Base-by-base conservation (phyloP, 1,140 invertebrate species). In the Zaprionus capensis region DNA sequence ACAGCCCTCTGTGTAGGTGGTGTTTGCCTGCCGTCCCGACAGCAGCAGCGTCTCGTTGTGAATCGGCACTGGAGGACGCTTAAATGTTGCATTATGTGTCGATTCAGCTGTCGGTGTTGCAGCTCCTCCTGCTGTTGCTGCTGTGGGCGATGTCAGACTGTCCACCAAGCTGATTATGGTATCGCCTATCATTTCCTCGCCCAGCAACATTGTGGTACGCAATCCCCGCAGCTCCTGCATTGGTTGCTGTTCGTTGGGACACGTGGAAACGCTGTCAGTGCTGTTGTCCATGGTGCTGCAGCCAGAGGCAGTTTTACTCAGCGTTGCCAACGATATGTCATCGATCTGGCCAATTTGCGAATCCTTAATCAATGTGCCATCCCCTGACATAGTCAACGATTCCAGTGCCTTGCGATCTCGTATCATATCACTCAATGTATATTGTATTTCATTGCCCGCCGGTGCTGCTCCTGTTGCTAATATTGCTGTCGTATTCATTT, bases 281-380 rank as follows among this genome's bases (percentile, higher is more conserved):
- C 91, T 92, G 64, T 92, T 92, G 31, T 92, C 85, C 91, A 92
- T 92, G 12, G 91, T 92, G 64, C 91, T 92, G 66, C 80, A 91
- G 36, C 85, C 91, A 1, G 91, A 92, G 7, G 84, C 82, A 0
- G 91, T 91, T 81, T 92, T 92, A 38, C 91, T 92, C 17, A 87
- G 24, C 4, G 83, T 86, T 5, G 81, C 80, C 41, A 92, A 57
- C 12, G 91, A 91, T 65, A 92, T 92, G 62, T 92, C 91, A 67
- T 92, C 91, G 15, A 91, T 92, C 56, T 92, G 91, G 0, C 79
- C 88, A 51, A 92, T 92, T 53, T 92, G 92, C n/a, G 83, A 91
- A 56, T 92, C 91, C 58, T 92, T 92, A 4, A 88, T 92, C 14
- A 92, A 56, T 1, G 91, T 92, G 3, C 91, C 91, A 73, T 92